Base-by-base conservation (phyloP, 2,888 invertebrate genomes). In the Andrena dorsata region DNA sequence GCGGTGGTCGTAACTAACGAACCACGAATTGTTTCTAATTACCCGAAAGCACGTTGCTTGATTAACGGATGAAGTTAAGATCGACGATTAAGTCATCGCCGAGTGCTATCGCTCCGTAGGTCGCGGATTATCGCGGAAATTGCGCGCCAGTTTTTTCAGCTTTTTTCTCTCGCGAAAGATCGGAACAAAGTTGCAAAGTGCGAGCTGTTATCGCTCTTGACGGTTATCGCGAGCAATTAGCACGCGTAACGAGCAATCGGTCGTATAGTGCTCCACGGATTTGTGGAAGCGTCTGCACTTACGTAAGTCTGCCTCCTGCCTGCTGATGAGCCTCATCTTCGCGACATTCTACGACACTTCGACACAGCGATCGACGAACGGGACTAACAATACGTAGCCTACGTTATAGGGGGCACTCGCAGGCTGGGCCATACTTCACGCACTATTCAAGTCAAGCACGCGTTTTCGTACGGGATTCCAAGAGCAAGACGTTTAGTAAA, bases 221-320 rank as follows among this genome's bases (percentile, higher is more conserved):
- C 58, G 10, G 58, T 69, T 75, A 68, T 64, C 75, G 32, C 26
- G 23, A 3, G 20, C 71, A 71, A 71, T 75, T 82, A 75, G 23
- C 56, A 26, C 61, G 51, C 60, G 51, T 58, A 72, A 71, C 32
- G 61, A 66, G 66, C 41, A 28, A 72, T 68, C 56, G 3, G 41
- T 41, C 47, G 30, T 10, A 13, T 13, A 65, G 13, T 56, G 26
- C 30, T 35, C 6, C 13, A 79, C 69, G 63, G 64, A 73, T 77
- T 47, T 69, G 41, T 56, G 80, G 80, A 72, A 80, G 77, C 16
- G 26, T 30, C 30, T n/a, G 30, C 47, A 7, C 69, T 81, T 77
- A 77, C 64, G 32, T 73, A 81, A 81, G 64, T 20, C 23, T n/a
- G 20, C 58, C 30, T 28, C 65, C 41, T 32, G 63, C 70, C 13